Conservation (phyloP, 2,113 vertebrate genomes). For the Oenanthe melanoleuca region DNA sequence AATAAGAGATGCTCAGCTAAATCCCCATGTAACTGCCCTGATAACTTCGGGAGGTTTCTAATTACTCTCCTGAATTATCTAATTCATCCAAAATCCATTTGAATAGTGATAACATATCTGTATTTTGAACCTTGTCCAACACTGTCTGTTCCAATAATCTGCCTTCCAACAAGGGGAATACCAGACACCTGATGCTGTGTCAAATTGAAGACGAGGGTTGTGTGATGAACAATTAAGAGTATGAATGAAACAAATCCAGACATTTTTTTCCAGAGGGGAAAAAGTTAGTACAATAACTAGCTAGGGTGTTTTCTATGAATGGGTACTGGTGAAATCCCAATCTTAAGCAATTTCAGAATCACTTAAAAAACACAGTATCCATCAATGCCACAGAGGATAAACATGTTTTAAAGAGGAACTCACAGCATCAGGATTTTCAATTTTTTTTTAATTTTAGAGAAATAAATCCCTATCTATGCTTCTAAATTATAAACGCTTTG, state of each 20-base stretch:
- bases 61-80: background rate
- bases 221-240: background rate
- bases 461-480: background rate
- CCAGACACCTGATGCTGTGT: background rate
- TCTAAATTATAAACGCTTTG: background rate
- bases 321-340: background rate
- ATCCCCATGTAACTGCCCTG: background rate
- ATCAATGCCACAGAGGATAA: background rate
- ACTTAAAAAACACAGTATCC: background rate
- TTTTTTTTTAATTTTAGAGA: background rate
- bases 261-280: background rate
- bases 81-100: slow-evolving; percentile 28
- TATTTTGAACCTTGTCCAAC: background rate
- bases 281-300: background rate
- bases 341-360: background rate
- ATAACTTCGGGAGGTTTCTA: slow-evolving; percentile 19
- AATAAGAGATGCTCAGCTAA: background rate
- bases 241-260: background rate
- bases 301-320: background rate
- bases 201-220: background rate
- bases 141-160: background rate
- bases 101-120: background rate
- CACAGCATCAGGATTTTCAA: background rate
- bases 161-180: background rate
- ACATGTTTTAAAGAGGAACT: background rate